phyloP scores from a whole-genome alignment of 2,888 invertebrate species.

The Poecilobothrus nobilitatus region DNA sequence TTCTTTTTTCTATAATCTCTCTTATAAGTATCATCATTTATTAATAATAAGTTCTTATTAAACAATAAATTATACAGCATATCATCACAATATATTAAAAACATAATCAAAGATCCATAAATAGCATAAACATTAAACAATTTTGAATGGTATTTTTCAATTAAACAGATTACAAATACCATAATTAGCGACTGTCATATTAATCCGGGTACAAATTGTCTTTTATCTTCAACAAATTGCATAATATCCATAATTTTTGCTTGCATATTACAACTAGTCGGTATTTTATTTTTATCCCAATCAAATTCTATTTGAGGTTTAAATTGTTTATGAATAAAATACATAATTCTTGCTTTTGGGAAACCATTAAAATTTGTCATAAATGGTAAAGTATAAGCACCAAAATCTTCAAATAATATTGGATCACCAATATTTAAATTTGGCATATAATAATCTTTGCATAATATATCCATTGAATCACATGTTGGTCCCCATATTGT shows the following conservation, averaged over 20 bases:
- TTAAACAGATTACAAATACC: not conserved
- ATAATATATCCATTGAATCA: slow-evolving; percentile 82
- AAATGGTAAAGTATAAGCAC: slow-evolving; percentile 89
- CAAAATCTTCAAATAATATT: slow-evolving; percentile 91
- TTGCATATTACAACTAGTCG: not conserved
- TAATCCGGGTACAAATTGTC: not conserved
- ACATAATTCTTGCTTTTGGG: slow-evolving; percentile 64
- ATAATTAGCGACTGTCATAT: not conserved
- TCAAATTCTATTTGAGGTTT: not conserved
- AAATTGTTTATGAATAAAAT: slow-evolving; percentile 26
- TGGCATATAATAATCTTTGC: slow-evolving; percentile 53
- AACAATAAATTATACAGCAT: not conserved
- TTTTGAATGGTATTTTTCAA: not conserved
- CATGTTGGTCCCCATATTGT: slow-evolving; percentile 93
- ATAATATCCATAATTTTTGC: not conserved
- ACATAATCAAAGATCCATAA: not conserved
- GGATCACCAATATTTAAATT: slow-evolving; percentile 75
- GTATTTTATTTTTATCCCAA: not conserved
- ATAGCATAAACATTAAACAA: not conserved
- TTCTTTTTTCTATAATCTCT: no score
- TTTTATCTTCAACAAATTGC: not conserved
- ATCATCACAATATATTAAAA: not conserved
- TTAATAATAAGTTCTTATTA: not conserved
- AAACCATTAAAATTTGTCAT: slow-evolving; percentile 95
- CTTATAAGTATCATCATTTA: no score